A percentile compares a stretch with the other conserved stretches of the same genome.
These are phyloP conservation scores for Brachionus calyciflorus DNA, from an alignment of 1,140 invertebrate genomes.

Conservation along the genomic window DNA sequence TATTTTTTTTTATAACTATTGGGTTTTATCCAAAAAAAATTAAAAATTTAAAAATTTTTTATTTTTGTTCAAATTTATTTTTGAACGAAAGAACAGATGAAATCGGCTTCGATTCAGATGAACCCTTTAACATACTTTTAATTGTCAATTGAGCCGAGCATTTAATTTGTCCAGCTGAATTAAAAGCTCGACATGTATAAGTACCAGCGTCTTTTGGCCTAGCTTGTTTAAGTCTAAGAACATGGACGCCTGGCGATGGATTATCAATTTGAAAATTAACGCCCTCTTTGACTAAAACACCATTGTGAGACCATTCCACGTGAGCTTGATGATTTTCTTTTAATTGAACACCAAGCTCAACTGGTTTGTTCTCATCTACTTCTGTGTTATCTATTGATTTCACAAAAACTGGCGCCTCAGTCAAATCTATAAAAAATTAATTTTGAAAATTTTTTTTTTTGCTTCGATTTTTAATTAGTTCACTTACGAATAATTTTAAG, in stretches of 20 bases:
- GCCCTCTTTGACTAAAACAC: slow-evolving; percentile 25
- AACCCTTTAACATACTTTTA: slow-evolving; percentile 64
- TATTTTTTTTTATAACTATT: slow-evolving; percentile 4
- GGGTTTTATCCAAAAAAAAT: background rate
- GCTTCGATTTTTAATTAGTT: background rate
- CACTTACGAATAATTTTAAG: slow-evolving; percentile 40
- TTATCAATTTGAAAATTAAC: slow-evolving; percentile 8
- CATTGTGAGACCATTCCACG: slow-evolving; percentile 25
- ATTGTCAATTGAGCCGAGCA: slow-evolving; percentile 73
- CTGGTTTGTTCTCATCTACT: slow-evolving; percentile 40
- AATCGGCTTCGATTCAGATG: slow-evolving; percentile 40
- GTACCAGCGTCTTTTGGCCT: slow-evolving; percentile 72
- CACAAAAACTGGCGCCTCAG: slow-evolving; percentile 22
- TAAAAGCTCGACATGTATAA: slow-evolving; percentile 88
- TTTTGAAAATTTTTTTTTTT: background rate
- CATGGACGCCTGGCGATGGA: background rate
- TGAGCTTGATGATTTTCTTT: slow-evolving; percentile 12
- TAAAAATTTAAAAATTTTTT: background rate
- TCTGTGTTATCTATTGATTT: slow-evolving; percentile 9
- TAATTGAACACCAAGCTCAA: slow-evolving; percentile 12
- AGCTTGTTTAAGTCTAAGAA: slow-evolving; percentile 26
- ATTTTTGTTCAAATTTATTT: slow-evolving; percentile 44
- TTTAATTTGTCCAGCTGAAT: slow-evolving; percentile 81
- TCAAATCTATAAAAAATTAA: slow-evolving; percentile 4
- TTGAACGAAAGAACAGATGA: slow-evolving; percentile 31